phyloP scores from a whole-genome alignment of 1,140 invertebrate genomes.

The Drosophila neocordata region DNA sequence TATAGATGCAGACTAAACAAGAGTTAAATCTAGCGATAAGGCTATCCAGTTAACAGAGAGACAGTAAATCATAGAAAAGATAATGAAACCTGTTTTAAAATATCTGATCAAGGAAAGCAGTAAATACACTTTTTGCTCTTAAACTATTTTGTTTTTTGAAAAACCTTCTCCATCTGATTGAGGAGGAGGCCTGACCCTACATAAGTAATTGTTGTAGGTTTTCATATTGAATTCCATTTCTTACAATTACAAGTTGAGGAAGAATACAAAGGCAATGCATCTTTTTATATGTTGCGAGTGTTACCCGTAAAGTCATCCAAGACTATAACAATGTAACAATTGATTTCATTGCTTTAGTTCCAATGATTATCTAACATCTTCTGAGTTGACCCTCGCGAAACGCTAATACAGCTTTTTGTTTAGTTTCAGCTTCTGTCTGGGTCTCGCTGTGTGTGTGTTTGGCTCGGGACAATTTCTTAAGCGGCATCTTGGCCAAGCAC shows the following conservation, averaged over 20 bases:
- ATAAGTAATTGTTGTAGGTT: neutral
- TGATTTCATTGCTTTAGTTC: neutral
- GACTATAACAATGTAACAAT: no score
- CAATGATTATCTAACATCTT: neutral
- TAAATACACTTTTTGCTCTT: no score
- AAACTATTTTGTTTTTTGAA: no score
- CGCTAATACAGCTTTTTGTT: neutral
- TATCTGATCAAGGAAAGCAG: no score
- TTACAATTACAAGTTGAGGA: slow-evolving; percentile 1
- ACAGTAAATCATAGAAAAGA: no score
- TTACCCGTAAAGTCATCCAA: neutral
- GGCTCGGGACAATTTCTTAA: slow-evolving; percentile 54
- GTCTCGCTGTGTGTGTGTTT: slow-evolving; percentile 26
- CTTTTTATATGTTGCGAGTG: neutral
- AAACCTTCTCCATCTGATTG: no score
- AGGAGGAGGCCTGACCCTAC: no score
- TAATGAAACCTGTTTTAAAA: no score
- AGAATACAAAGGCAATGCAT: neutral
- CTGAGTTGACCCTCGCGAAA: neutral
- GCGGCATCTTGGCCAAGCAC: slow-evolving; percentile 25
- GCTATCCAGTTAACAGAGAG: no score
- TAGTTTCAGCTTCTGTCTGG: neutral
- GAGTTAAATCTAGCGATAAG: no score
- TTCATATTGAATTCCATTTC: neutral
- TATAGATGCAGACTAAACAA: no score